Conservation (phyloP, 2,888 invertebrate species). For the Coecobrya sp. region DNA sequence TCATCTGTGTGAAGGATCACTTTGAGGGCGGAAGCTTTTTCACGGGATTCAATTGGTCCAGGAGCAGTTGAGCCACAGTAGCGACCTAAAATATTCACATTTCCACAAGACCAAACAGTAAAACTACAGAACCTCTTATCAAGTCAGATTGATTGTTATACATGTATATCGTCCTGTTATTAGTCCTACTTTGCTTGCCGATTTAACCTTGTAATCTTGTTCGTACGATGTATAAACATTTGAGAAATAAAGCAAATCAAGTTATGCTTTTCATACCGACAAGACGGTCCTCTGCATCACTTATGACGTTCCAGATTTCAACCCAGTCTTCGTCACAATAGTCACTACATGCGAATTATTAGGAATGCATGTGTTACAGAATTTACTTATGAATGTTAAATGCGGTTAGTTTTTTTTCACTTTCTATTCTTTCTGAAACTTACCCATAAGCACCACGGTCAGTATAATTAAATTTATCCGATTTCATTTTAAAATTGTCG, state of each 20-base stretch:
- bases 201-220: too few relatives aligned
- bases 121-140: too few relatives aligned
- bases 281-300: constrained; percentile 93
- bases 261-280: constrained; percentile 89
- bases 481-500: constrained; percentile 96
- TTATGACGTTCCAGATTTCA: constrained; percentile 96
- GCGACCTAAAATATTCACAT: constrained; percentile 88
- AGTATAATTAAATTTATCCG: constrained; percentile 93
- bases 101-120: too few relatives aligned
- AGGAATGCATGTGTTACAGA: too few relatives aligned
- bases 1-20: constrained; percentile 96
- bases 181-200: too few relatives aligned
- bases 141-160: too few relatives aligned
- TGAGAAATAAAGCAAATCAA: too few relatives aligned
- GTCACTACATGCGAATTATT: constrained; percentile 70
- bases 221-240: too few relatives aligned
- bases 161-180: too few relatives aligned
- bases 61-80: constrained; percentile 95
- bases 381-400: too few relatives aligned
- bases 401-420: constrained; percentile 7
- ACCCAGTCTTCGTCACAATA: constrained; percentile 97
- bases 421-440: constrained; percentile 85
- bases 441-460: constrained; percentile 92
- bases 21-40: constrained; percentile 95
- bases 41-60: constrained; percentile 97